Evolutionary conservation across 1,140 invertebrate species (phyloP).

Genomic region (Apis dorsata): DNA sequence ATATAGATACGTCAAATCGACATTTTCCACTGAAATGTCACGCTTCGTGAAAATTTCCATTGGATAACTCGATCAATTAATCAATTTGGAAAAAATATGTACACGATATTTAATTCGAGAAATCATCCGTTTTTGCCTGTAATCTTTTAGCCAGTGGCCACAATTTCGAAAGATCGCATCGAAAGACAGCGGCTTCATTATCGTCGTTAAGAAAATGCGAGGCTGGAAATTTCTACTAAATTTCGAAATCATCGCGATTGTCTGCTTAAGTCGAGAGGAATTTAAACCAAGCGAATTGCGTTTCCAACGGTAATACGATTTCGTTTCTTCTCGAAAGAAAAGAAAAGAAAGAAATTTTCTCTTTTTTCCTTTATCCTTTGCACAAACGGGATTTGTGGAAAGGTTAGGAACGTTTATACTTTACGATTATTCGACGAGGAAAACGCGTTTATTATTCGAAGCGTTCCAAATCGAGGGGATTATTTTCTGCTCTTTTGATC

Average conservation of each 20-base stretch:
- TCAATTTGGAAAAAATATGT: background rate
- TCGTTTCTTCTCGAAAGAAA: slow-evolving; percentile 2
- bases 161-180: slow-evolving; percentile 32
- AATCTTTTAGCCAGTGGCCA: background rate
- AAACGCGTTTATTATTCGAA: background rate
- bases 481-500: slow-evolving; percentile 15
- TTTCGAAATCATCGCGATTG: slow-evolving; percentile 42
- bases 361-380: background rate
- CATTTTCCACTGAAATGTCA: background rate
- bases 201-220: slow-evolving; percentile 41
- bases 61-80: background rate
- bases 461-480: slow-evolving; percentile 9
- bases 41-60: background rate
- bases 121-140: background rate
- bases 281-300: background rate
- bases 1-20: background rate
- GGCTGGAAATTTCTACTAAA: background rate
- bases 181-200: slow-evolving; percentile 32
- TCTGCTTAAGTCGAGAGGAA: background rate
- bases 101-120: background rate
- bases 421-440: background rate
- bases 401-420: background rate
- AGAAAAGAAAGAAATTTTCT: too few relatives aligned
- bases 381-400: background rate
- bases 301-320: background rate